A percentile compares a stretch with the other conserved stretches of the same genome.
Conservation (phyloP, 2,888 invertebrate genomes). For the Acleris laterana region DNA sequence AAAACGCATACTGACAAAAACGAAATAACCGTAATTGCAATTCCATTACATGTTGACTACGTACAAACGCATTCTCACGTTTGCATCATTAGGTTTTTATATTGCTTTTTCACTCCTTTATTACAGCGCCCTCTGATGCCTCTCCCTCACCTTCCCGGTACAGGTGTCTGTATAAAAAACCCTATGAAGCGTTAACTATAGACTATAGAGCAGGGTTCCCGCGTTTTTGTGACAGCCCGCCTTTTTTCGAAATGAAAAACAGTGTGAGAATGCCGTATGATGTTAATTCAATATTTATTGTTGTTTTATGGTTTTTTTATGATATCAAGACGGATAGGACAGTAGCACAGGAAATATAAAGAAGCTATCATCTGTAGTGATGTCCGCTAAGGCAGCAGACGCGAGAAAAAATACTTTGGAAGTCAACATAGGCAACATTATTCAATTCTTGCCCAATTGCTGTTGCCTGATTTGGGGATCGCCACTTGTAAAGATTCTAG, state of each 20-base stretch:
- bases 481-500: too few species aligned
- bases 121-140: slow-evolving; percentile 55
- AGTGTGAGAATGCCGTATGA: slow-evolving; percentile 33
- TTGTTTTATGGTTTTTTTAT: slow-evolving; percentile 13
- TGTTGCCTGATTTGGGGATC: too few species aligned
- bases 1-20: slow-evolving; percentile 16
- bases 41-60: slow-evolving; percentile 14
- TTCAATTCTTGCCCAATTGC: too few species aligned
- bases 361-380: not conserved
- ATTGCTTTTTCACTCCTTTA: slow-evolving; percentile 47
- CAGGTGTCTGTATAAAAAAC: slow-evolving; percentile 68
- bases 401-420: too few species aligned
- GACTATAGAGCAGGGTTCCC: slow-evolving; percentile 56
- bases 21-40: slow-evolving; percentile 20
- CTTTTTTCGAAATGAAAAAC: slow-evolving; percentile 39
- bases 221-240: slow-evolving; percentile 56
- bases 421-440: too few species aligned
- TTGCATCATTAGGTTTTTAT: slow-evolving; percentile 59
- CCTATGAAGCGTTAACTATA: slow-evolving; percentile 48
- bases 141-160: slow-evolving; percentile 51
- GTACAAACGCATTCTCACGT: slow-evolving; percentile 61
- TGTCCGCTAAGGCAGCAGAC: too few species aligned
- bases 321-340: not conserved
- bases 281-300: slow-evolving; percentile 30
- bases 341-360: not conserved